Evolutionary conservation across 2,888 invertebrate genomes (phyloP), one percentile per base, ranked within the genome.

Genomic region (Macroteleia sp.): DNA sequence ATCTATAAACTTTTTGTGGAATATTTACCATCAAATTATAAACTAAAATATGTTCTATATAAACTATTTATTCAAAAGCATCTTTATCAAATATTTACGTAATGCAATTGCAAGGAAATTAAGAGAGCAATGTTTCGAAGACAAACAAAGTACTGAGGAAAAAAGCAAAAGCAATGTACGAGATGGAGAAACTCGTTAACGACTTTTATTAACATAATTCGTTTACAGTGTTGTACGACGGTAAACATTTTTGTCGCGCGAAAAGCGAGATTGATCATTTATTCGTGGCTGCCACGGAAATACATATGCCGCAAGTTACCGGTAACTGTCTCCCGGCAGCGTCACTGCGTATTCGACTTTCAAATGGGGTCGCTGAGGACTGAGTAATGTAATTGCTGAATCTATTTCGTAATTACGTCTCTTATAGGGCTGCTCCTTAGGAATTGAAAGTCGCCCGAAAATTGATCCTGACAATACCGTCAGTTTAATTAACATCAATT

Each of bases 331-430:
- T 75, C 62, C 36, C 61, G 75, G 42, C 50, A 57, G 32, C 57
- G 66, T 39, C 36, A 44, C 41, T 44, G 59, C 67, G 42, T 50
- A 76, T 64, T 76, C 77, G 64, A 70, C 77, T 64, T 77, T 77
- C 59, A 70, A 77, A 70, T 66, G 61, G 77, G 61, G 64, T 54
- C 48, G 61, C 30, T 12, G 52, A 71, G 61, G 66, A 71, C 46
- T 67, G 61, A 48, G 50, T 77, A 77, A 77, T 77, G 77, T 59
- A 69, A 77, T 77, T 77, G 62, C 54, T 70, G 69, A 59, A 70
- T 77, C 70, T 66, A 77, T 77, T 77, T 77, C 59, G 77, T 70
- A 77, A 71, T 77, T 77, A 70, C 76, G 52, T 70, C 64, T 70
- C 64, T 62, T 42, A 25, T 52, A 36, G 70, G 56, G 52, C 39